Evolutionary conservation across 2,888 invertebrate genomes (phyloP).

Genomic region (Eristalinus aeneus): DNA sequence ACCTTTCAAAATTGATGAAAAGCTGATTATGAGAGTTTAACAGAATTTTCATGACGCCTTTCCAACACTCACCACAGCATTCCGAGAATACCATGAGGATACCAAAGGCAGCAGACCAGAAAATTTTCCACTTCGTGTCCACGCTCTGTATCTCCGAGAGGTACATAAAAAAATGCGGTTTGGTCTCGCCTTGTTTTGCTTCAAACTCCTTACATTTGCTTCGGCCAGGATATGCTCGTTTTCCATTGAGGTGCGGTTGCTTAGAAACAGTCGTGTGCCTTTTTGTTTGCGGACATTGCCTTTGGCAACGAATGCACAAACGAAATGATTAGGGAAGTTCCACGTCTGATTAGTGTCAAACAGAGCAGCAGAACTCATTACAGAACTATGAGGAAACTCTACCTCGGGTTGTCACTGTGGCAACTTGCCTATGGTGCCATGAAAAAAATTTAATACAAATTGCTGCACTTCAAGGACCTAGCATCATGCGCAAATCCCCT

Average conservation of each 20-base stretch:
- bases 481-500: too few relatives aligned
- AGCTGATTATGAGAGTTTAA: too few relatives aligned
- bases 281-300: not conserved
- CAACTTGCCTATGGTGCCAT: too few relatives aligned
- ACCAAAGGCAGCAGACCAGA: not conserved
- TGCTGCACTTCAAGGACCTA: too few relatives aligned
- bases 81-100: not conserved
- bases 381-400: too few relatives aligned
- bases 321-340: not conserved
- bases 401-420: too few relatives aligned
- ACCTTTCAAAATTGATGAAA: too few relatives aligned
- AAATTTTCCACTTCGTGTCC: not conserved
- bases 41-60: too few relatives aligned
- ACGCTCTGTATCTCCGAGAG: not conserved
- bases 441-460: too few relatives aligned
- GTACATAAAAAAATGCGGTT: not conserved
- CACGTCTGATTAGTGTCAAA: not conserved
- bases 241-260: not conserved
- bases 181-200: not conserved
- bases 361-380: too few relatives aligned
- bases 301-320: not conserved
- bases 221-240: not conserved
- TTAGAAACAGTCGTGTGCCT: not conserved
- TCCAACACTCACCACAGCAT: not conserved
- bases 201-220: not conserved